Evolutionary conservation across 2,113 vertebrate genomes (phyloP).

Genomic region (Taxidea taxus): DNA sequence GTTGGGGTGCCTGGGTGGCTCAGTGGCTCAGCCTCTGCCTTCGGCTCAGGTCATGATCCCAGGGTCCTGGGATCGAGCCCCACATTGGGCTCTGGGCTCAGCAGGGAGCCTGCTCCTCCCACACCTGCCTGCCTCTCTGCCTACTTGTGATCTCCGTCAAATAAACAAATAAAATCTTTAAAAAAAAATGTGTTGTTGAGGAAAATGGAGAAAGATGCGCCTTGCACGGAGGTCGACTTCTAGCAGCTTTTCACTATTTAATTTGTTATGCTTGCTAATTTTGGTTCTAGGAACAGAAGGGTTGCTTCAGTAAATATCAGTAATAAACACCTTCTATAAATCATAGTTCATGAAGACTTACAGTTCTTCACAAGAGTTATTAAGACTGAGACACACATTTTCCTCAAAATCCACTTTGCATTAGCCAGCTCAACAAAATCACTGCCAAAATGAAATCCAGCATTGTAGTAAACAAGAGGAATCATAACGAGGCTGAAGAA

Average conservation of each 20-base stretch:
- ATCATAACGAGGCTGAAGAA: background rate
- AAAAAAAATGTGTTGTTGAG: background rate
- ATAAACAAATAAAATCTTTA: too few relatives aligned
- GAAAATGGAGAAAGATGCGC: background rate
- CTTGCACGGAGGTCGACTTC: background rate
- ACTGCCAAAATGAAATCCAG: background rate
- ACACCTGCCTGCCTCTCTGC: too few relatives aligned
- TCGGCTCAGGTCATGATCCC: too few relatives aligned
- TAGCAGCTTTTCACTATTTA: background rate
- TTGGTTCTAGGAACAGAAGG: background rate
- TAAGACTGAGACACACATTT: background rate
- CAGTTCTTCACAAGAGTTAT: background rate
- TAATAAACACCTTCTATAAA: background rate
- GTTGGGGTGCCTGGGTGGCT: too few relatives aligned
- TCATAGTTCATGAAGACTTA: background rate
- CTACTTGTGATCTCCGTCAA: too few relatives aligned
- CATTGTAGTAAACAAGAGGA: background rate
- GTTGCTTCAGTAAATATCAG: background rate
- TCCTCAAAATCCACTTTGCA: background rate
- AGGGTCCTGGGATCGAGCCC: too few relatives aligned
- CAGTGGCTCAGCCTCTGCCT: too few relatives aligned
- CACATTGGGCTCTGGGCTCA: too few relatives aligned
- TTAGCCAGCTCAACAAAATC: background rate
- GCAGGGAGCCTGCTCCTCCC: too few relatives aligned
- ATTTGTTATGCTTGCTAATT: slow-evolving; percentile 25